Base-by-base conservation (phyloP, 2,888 invertebrate species). In the Diarsia brunnea region DNA sequence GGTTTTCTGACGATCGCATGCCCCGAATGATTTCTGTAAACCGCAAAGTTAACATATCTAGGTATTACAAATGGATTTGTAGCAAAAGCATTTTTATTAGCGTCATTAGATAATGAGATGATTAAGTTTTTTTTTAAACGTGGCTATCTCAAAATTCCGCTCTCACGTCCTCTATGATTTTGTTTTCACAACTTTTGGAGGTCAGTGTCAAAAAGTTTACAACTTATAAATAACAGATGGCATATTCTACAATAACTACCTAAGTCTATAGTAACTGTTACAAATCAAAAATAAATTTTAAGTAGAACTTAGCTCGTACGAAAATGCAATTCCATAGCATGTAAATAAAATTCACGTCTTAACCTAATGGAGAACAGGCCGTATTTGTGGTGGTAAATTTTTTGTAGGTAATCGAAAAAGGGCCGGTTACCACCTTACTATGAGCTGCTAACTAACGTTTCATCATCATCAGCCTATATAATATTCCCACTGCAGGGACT, bases 11-110 rank as follows among this genome's bases (percentile, higher is more conserved):
- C 90, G 91, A 87, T 93, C 94, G 84, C 91, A 92, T 74, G 92
- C 88, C 72, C 91, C 92, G 81, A 92, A 93, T 75, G 94, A 93
- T 92, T 92, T 93, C 93, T 94, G 82, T 49, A 47, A 38, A 58
- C 53, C 51, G 27, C 55, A 83, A 76, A 63, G 43, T 73, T 58
- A 71, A 75, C 49, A 65, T 58, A 2, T 2, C 21, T 24, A 64
- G 4, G 47, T 24, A 27, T 51, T 12, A 60, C 1, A 60, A 31
- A 51, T 63, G 14, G 12, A 63, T 73, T 64, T 47, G 21, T 24
- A 21, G 4, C 7, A 19, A 12, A 31, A 2, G n/a, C 38, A 14
- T 47, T 24, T 67, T 70, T 61, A 14, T 43, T 63, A n/a, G 8
- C 14, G 43, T 63, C 60, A 27, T 1, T 61, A 21, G 21, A 4